Conservation (phyloP, 2,797 vertebrate species). For the Tapirus indicus region DNA sequence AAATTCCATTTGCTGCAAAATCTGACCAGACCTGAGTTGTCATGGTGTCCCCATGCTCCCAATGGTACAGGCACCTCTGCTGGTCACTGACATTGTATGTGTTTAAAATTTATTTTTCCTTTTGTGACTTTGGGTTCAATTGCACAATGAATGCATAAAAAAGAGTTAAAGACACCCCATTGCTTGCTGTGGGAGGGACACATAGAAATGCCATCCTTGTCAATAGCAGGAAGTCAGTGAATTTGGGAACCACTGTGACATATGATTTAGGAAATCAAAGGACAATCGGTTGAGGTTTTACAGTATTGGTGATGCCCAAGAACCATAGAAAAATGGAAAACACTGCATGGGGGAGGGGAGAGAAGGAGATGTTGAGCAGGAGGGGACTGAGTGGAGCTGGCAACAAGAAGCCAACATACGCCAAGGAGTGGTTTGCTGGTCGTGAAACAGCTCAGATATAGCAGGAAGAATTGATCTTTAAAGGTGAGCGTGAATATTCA, state of each 20-base stretch:
- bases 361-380: neutral
- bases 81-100: neutral
- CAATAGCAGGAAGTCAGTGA: neutral
- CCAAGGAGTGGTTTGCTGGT: neutral
- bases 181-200: neutral
- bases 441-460: neutral
- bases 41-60: neutral
- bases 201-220: neutral
- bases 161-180: neutral
- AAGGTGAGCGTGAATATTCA: constrained; percentile 43
- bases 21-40: neutral
- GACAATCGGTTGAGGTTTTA: neutral
- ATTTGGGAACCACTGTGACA: neutral
- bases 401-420: fast-evolving
- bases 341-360: fast-evolving
- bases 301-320: fast-evolving
- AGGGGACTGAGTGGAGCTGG: fast-evolving
- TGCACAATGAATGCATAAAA: neutral
- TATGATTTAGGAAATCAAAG: neutral
- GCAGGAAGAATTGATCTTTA: constrained; percentile 26
- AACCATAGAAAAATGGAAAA: neutral
- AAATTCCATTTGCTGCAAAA: neutral
- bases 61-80: neutral
- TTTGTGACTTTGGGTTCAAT: neutral
- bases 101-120: neutral